Base-by-base conservation (phyloP, 2,113 vertebrate species). In the Nothocercus nigrocapillus region DNA sequence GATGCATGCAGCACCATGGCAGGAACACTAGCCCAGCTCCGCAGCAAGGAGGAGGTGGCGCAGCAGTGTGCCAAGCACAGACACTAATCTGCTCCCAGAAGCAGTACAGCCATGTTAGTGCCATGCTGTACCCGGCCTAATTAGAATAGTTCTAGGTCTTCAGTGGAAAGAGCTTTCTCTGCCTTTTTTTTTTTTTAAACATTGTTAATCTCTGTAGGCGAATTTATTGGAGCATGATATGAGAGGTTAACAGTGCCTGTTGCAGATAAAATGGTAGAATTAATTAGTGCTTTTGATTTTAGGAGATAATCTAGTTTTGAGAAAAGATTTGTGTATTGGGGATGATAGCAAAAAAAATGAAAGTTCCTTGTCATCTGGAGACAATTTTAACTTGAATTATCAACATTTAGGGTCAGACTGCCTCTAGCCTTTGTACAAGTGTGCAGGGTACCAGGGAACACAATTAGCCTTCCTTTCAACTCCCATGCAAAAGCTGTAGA, bases 171-270 rank as follows among this genome's bases (percentile, higher is more conserved):
- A 63, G 51, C 9, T 88, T 85, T 63, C 38, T 74, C 51, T 66
- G 20, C 9, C 11, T 62, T 18, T 0, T 7, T 32, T 18, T 27
- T 45, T 24, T 19, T 8, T 44, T 30, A 36, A 77, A 88, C 21
- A 19, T 17, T 95, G 79, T 86, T 94, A 95, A 95, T 93, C 92
- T 96, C 94, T 90, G 76, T 95, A 82, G 94, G 78, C 93, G 96
- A 95, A 91, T 91, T 96, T 95, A 96, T 80, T 97, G 89, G 95
- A 95, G 95, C 91, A 90, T 96, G 94, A 95, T 95, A 95, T 64
- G 76, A 97, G 93, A 95, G 88, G 82, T 95, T 95, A 95, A 88
- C 79, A 56, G 64, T 0, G 61, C 64, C 93, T 81, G 64, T 88
- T 97, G 68, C 64, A 95, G 82, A 95, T 36, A 83, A 96, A 97